A percentile compares a stretch with the other conserved stretches of the same genome.
These are phyloP conservation scores for Paraescarpia echinospica DNA, from an alignment of 1,140 invertebrate genomes.

Conservation along the genomic window DNA sequence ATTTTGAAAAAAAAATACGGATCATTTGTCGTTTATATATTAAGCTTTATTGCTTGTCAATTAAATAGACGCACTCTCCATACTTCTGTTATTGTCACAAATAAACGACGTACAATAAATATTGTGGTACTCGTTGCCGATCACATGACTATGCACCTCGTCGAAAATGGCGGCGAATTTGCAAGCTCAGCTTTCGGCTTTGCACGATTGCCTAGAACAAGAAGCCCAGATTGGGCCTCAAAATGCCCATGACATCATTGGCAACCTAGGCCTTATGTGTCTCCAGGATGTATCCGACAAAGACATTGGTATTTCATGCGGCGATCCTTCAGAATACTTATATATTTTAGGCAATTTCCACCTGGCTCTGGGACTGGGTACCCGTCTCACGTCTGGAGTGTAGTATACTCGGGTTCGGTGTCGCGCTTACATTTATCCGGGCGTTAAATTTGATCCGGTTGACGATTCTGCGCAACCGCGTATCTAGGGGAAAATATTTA, in stretches of 20 bases:
- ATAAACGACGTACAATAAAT: background rate
- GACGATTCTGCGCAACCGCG: too few species aligned
- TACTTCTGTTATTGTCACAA: background rate
- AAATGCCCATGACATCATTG: slow-evolving; percentile 37
- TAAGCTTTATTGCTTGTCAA: background rate
- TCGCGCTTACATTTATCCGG: too few species aligned
- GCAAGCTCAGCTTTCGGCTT: slow-evolving; percentile 16
- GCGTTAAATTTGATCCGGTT: too few species aligned
- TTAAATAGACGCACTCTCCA: background rate
- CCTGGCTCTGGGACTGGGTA: background rate
- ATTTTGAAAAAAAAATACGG: background rate
- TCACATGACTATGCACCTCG: background rate
- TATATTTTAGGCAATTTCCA: background rate
- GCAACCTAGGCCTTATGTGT: slow-evolving; percentile 43
- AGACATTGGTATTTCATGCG: slow-evolving; percentile 39
- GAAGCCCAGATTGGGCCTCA: slow-evolving; percentile 31
- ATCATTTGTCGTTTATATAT: background rate
- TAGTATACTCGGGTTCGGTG: too few species aligned
- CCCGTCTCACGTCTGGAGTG: too few species aligned
- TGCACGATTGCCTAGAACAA: slow-evolving; percentile 10
- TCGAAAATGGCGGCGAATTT: slow-evolving; percentile 22
- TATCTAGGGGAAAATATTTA: too few species aligned
- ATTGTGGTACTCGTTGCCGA: background rate
- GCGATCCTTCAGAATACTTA: background rate
- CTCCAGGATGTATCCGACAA: slow-evolving; percentile 43